Percentiles rank a stretch among this genome's conserved stretches.
phyloP scores from a whole-genome alignment of 1,140 invertebrate genomes.

The Asbolus verrucosus region DNA sequence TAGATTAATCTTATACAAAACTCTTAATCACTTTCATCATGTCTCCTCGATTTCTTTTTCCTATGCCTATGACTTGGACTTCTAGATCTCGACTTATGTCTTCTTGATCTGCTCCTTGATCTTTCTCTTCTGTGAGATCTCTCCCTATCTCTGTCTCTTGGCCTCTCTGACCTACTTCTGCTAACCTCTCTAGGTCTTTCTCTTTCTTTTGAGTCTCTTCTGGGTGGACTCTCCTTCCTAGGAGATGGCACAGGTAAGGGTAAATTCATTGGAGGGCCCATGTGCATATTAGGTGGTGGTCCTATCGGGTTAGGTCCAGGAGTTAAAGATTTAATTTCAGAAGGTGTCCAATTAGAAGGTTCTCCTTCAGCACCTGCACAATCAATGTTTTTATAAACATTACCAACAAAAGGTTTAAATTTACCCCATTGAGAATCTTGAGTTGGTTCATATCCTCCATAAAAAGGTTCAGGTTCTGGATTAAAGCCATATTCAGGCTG shows the following conservation, averaged over 20 bases:
- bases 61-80: constrained; percentile 70
- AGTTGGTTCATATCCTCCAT: constrained; percentile 78
- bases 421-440: constrained; percentile 81
- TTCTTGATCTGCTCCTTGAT: constrained; percentile 71
- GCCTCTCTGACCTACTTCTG: constrained; percentile 65
- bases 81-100: constrained; percentile 71
- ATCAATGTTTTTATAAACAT: no score
- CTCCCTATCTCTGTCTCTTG: constrained; percentile 65
- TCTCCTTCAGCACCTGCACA: constrained; percentile 67
- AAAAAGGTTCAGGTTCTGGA: constrained; percentile 75
- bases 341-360: constrained; percentile 69
- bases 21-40: constrained; percentile 62
- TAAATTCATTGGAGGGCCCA: constrained; percentile 64
- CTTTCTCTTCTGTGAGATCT: constrained; percentile 69
- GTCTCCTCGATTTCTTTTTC: constrained; percentile 69
- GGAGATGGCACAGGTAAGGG: constrained; percentile 54
- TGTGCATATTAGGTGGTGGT: constrained; percentile 47
- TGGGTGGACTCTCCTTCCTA: constrained; percentile 44
- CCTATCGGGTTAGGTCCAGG: constrained; percentile 62
- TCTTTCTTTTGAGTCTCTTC: constrained; percentile 53
- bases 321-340: constrained; percentile 74
- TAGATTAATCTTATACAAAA: neutral
- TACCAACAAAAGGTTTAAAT: no score
- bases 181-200: constrained; percentile 66
- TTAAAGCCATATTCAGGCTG: constrained; percentile 68